Conservation (phyloP, 2,888 invertebrate genomes). For the Philereme vetulata region DNA sequence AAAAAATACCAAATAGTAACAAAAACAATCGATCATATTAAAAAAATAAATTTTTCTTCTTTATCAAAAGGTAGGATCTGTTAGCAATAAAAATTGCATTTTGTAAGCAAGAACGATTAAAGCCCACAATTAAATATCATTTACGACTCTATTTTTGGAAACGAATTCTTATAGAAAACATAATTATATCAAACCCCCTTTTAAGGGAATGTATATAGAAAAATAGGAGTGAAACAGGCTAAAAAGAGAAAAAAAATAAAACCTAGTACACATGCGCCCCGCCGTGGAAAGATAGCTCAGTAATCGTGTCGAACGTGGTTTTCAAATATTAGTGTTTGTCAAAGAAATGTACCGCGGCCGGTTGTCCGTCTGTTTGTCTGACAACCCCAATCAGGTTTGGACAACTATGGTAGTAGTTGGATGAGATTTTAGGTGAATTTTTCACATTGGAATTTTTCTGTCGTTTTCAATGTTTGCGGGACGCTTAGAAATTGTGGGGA, state of each 20-base stretch:
- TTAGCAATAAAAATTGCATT: too few relatives aligned
- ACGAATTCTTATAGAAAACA: too few relatives aligned
- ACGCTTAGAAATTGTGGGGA: neutral
- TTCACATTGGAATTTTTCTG: neutral
- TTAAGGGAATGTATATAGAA: too few relatives aligned
- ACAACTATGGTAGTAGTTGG: conserved; percentile 14
- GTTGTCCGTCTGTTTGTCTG: conserved; percentile 46
- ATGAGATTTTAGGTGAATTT: conserved; percentile 15
- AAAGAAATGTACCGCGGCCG: conserved; percentile 66
- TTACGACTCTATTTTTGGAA: too few relatives aligned
- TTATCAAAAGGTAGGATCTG: too few relatives aligned
- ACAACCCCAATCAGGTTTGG: conserved; percentile 54
- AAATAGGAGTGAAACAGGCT: neutral
- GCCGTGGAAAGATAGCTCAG: conserved; percentile 52
- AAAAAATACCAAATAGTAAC: too few relatives aligned
- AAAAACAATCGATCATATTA: too few relatives aligned
- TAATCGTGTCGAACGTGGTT: conserved; percentile 65
- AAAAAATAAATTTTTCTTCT: too few relatives aligned
- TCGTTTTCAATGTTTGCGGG: neutral
- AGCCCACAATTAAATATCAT: too few relatives aligned
- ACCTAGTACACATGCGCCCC: conserved; percentile 24
- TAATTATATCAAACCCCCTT: too few relatives aligned
- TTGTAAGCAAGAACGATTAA: too few relatives aligned
- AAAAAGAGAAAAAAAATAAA: conserved; percentile 15
- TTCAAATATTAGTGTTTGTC: conserved; percentile 82